Evolutionary conservation across 1,140 invertebrate species (phyloP), one percentile per base, ranked within the genome.

Genomic region (Teleopsis dalmanni): DNA sequence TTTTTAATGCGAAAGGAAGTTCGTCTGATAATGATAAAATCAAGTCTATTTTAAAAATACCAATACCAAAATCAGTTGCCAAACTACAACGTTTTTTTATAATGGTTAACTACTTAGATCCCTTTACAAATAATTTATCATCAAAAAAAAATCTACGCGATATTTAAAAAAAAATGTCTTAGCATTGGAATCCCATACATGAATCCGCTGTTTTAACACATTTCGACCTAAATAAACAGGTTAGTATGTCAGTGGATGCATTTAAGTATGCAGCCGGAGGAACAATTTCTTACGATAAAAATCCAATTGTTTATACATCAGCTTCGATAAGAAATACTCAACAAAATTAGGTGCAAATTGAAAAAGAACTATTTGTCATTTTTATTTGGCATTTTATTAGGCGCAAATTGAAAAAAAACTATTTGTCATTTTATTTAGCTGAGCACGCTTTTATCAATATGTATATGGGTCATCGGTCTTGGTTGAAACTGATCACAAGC

Each of bases 41-140:
- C 27, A 23, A 55, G 41, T 43, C 62, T 4, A 61, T 67, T 33
- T 41, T 16, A 23, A 37, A 53, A 29, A 49, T 68, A 48, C 48
- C 51, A 3, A 23, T 65, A 64, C 29, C 43, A 21, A 54, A 44
- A 33, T 58, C 56, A 54, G 44, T 47, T 16, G 41, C 48, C 35
- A 66, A 67, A 31, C 33, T 72, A 38, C 53, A 59, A 35, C 47
- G 51, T 31, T 50, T 64, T 47, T 47, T 64, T 31, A 60, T 57
- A 13, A 51, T 59, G 35, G 36, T 60, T 27, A 65, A 57, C 27
- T 60, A 58, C 45, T 38, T 67, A 7, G 47, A 50, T 23, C 45
- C 48, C 26, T 63, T 57, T 54, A 41, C 57, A 29, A 29, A 29
- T 8, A 7, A 29, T 16, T 7, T 65, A 9, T 59, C 60, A 13